Percentiles rank a stretch among this genome's conserved stretches.
These are phyloP conservation scores for Gastrophryne carolinensis DNA, from an alignment of 2,797 vertebrate species.

Conservation along the genomic window DNA sequence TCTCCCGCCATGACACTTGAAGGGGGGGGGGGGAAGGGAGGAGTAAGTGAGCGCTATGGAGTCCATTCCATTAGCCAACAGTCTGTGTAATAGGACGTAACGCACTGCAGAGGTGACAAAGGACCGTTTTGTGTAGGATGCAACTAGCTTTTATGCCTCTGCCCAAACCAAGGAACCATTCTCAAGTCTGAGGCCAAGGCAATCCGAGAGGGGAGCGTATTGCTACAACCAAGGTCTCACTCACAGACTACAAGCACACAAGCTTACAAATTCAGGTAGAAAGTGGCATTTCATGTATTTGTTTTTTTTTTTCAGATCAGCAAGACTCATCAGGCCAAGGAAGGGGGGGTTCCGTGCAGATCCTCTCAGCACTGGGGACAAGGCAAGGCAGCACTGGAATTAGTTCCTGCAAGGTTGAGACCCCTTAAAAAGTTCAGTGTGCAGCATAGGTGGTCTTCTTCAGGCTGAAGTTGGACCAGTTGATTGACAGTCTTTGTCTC, in stretches of 20 bases:
- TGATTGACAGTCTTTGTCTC: slow-evolving; percentile 94
- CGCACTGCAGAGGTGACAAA: slow-evolving; percentile 77
- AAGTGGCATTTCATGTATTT: slow-evolving; percentile 68
- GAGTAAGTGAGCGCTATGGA: slow-evolving; percentile 70
- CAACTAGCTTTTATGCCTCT: slow-evolving; percentile 71
- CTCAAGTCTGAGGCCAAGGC: slow-evolving; percentile 72
- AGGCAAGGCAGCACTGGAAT: slow-evolving; percentile 86
- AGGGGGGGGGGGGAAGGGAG: slow-evolving; percentile 60
- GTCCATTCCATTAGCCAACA: slow-evolving; percentile 76
- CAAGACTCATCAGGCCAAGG: slow-evolving; percentile 75
- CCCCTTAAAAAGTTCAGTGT: slow-evolving; percentile 76
- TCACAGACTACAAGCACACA: slow-evolving; percentile 89
- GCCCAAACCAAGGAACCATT: slow-evolving; percentile 76
- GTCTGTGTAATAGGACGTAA: slow-evolving; percentile 71
- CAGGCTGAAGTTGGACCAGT: slow-evolving; percentile 99
- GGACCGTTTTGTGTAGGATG: slow-evolving; percentile 82
- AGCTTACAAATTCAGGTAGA: slow-evolving; percentile 78
- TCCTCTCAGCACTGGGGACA: slow-evolving; percentile 77
- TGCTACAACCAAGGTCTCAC: slow-evolving; percentile 75
- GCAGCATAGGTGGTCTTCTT: slow-evolving; percentile 96
- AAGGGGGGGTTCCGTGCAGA: slow-evolving; percentile 72
- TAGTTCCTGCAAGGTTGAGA: slow-evolving; percentile 71
- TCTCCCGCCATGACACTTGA: slow-evolving; percentile 57
- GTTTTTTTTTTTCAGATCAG: slow-evolving; percentile 66
- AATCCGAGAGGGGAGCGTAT: slow-evolving; percentile 65